These are phyloP conservation scores for Lepidocyrtinus sp. DNA, from an alignment of 2,888 invertebrate genomes.

Conservation along the genomic window DNA sequence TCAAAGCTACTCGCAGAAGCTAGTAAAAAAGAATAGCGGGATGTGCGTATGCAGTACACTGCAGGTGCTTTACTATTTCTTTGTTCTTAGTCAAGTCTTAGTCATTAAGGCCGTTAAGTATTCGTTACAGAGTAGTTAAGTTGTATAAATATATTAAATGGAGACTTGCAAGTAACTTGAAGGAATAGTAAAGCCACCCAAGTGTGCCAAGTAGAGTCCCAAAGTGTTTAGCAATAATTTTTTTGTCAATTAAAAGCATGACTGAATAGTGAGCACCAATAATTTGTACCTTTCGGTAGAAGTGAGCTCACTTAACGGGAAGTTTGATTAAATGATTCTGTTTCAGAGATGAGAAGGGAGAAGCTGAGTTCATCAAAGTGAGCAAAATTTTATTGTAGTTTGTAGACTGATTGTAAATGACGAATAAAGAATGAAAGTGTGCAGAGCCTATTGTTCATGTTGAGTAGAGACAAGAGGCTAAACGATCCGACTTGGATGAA, in stretches of 20 bases:
- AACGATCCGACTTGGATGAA: conserved; percentile 39
- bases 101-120: no score
- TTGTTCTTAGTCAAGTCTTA: not conserved
- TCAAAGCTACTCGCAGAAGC: no score
- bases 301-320: not conserved
- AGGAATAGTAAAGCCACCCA: not conserved
- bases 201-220: not conserved
- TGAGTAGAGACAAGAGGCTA: conserved; percentile 56
- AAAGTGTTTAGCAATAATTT: not conserved
- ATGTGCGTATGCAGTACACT: not conserved
- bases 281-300: not conserved
- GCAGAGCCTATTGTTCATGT: not conserved
- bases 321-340: not conserved
- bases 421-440: not conserved
- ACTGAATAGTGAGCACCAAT: not conserved
- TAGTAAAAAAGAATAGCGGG: not conserved
- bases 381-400: conserved; percentile 64
- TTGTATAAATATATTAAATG: not conserved
- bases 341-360: conserved; percentile 45
- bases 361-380: conserved; percentile 95
- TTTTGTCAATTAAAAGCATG: not conserved
- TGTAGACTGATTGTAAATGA: not conserved
- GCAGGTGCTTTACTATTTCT: not conserved
- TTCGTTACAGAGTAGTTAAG: no score
- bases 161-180: not conserved